Base-by-base conservation (phyloP, 2,888 invertebrate genomes). In the Listrodromus nycthemerus region DNA sequence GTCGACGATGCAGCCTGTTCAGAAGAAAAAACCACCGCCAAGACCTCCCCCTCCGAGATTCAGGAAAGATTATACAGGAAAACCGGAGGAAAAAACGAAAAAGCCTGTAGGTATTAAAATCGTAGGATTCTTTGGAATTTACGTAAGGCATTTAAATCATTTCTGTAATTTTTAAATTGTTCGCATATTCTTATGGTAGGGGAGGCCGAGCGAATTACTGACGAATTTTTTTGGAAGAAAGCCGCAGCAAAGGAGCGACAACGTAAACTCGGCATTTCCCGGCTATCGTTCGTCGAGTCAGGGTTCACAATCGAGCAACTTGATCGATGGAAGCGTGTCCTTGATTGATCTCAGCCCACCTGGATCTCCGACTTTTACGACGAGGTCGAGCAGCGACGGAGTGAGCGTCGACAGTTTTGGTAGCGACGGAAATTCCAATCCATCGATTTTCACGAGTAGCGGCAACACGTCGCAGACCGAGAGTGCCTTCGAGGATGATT, bases 401-500 rank as follows among this genome's bases (percentile, higher is more conserved):
- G 95, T 96, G 8, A 96, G 96, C 92, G 95, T 96, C 21, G 96
- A 96, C 88, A 96, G 96, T 90, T 96, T 96, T 89, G 96, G 96
- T 77, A 96, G 96, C 13, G 96, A 96, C 92, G 96, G 96, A 48
- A 96, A 96, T 85, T 95, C 95, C 71, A 95, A 95, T 87, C 95
- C 95, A 74, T 93, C 93, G 2, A 94, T 94, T 83, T 92, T 94
- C 30, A 93, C 94, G 55, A 94, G 94, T 87, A 95, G 95, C 89
- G 96, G 96, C 19, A 96, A 95, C 90, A 95, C 95, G 7, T 96
- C 96, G 4, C 96, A 96, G 91, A 95, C 96, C 61, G 97, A 97
- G 91, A 96, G 96, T 93, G 96, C 97, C 3, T 97, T 97, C 91
- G 97, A 97, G 92, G 97, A 97, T 94, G 97, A 97, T 91, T 97